A percentile compares a stretch with the other conserved stretches of the same genome.
Conservation (phyloP, 2,888 invertebrate species). For the Sinelater perroti region DNA sequence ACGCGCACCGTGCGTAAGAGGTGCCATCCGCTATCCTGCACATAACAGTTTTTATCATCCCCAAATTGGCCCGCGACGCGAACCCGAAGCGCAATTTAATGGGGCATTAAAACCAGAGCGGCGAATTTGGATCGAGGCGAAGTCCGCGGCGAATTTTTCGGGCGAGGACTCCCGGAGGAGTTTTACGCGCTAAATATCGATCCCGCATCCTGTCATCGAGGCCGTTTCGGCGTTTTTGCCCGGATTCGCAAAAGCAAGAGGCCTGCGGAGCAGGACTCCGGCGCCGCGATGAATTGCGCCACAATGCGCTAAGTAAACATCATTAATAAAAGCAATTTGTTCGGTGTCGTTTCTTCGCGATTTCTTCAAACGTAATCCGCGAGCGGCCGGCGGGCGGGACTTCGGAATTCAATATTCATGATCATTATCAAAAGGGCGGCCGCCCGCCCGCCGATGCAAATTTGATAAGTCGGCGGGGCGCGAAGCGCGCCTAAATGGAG, state of each 20-base stretch:
- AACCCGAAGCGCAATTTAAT: conserved; percentile 30
- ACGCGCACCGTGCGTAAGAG: too few species aligned
- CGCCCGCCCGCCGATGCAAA: conserved; percentile 46
- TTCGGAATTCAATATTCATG: conserved; percentile 58
- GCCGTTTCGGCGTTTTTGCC: too few species aligned
- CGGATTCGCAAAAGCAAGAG: conserved; percentile 6
- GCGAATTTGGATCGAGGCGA: conserved; percentile 36
- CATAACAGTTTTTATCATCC: conserved; percentile 14
- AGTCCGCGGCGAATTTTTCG: conserved; percentile 36
- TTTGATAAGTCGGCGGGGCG: conserved; percentile 38
- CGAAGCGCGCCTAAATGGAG: conserved; percentile 25
- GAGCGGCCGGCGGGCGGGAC: too few species aligned
- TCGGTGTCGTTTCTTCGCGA: conserved; percentile 52
- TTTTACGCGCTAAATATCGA: conserved; percentile 69
- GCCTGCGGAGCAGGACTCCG: conserved; percentile 8
- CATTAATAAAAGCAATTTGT: conserved; percentile 61
- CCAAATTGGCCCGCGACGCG: conserved; percentile 2
- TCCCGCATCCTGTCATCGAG: conserved; percentile 53
- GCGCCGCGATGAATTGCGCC: neutral
- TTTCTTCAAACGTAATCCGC: conserved; percentile 55
- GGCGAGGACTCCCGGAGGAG: conserved; percentile 34
- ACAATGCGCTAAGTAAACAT: conserved; percentile 54
- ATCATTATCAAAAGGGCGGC: conserved; percentile 46
- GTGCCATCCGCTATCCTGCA: neutral
- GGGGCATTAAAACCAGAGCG: conserved; percentile 27